Evolutionary conservation across 1,140 invertebrate genomes (phyloP).

Genomic region (Trichonephila inaurata): DNA sequence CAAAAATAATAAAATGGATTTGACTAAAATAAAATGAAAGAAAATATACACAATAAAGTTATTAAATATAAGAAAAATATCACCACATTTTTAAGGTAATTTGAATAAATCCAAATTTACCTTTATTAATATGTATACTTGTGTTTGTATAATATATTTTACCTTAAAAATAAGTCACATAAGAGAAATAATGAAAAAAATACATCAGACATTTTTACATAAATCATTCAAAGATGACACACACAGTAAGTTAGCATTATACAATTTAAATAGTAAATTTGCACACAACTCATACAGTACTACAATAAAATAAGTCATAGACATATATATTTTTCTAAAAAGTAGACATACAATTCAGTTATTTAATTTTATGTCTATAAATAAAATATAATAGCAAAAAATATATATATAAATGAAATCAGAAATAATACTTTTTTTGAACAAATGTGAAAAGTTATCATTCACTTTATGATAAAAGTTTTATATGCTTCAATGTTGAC

Average conservation of each 20-base stretch:
- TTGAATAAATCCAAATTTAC: background rate
- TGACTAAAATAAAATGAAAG: background rate
- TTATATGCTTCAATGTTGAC: background rate
- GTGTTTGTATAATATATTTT: background rate
- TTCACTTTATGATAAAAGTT: background rate
- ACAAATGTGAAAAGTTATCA: background rate
- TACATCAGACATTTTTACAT: background rate
- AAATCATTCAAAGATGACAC: background rate
- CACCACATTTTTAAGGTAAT: slow-evolving; percentile 19
- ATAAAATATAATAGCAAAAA: background rate
- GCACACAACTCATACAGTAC: background rate
- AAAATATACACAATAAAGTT: slow-evolving; percentile 23
- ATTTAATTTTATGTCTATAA: background rate
- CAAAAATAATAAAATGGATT: background rate
- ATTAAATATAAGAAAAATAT: slow-evolving; percentile 36
- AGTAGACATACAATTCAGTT: background rate
- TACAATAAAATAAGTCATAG: background rate
- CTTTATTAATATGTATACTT: slow-evolving; percentile 4
- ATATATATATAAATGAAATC: background rate
- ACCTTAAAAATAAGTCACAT: background rate
- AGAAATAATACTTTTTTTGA: slow-evolving; percentile 38
- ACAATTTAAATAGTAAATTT: background rate
- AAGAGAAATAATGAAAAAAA: background rate
- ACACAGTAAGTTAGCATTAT: background rate
- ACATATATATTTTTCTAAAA: background rate